Evolutionary conservation across 2,113 vertebrate species (phyloP), one percentile per base, ranked within the genome.

Genomic region (Opisthocomus hoazin): DNA sequence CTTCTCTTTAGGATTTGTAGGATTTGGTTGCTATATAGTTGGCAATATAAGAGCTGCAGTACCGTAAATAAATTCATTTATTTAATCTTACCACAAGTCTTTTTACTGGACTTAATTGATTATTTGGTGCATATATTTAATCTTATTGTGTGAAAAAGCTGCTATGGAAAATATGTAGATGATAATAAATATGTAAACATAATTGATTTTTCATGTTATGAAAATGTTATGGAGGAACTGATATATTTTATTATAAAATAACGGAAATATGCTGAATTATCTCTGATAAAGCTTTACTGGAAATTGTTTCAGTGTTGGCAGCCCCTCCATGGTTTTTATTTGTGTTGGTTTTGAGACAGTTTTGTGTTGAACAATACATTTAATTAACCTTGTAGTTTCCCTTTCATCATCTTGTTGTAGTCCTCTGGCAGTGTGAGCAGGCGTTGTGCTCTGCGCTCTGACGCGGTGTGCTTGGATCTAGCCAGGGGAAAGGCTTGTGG

Each of bases 61-160:
- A 96, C 95, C 93, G 1, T 97, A 96, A 98, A 98, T 98, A 98
- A 98, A 98, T 96, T 89, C 97, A 95, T 97, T 98, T 98, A 97
- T 98, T 98, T 98, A 98, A 97, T 97, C 97, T 96, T 87, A 90
- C 58, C 93, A 79, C 89, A 93, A 95, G 97, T 93, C 92, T 97
- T 98, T 96, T 94, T 94, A 94, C 96, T 96, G 96, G 94, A 96
- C 84, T 94, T 96, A 90, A 90, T 83, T 90, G 95, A 93, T 96
- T 95, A 89, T 93, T 97, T 97, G 96, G 74, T 97, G 94, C 85
- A 75, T 93, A 97, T 92, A 78, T 97, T 95, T 96, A 96, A 97
- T 91, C 88, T 87, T 94, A 84, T 50, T 83, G 77, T 89, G 64
- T 93, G 89, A 39, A 86, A 95, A 95, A 96, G 94, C 93, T 77